Base-by-base conservation (phyloP, 1,140 invertebrate genomes). In the Bicyclus anynana region DNA sequence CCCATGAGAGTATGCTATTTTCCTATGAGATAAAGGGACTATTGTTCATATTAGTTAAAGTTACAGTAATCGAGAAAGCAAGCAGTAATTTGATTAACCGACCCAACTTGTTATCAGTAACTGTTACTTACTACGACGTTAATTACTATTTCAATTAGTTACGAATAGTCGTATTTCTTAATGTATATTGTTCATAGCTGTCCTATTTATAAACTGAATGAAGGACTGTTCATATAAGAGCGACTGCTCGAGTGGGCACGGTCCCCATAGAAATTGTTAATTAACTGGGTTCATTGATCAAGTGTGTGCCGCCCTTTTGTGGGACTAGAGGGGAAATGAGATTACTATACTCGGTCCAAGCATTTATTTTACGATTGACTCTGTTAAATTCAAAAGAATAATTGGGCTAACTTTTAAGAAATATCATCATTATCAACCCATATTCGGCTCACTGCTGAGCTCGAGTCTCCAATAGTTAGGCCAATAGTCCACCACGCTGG, bases 81-180 rank as follows among this genome's bases (percentile, higher is more conserved):
- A 35, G n/a, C 10, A 5, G 4, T 35, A 35, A 37, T n/a, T 37
- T n/a, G 13, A 37, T 37, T 37, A 37, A 14, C 33, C 13, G 13
- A 37, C 33, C 13, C 10, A 27, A 33, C 7, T 12, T 33, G 13
- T n/a, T n/a, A 37, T 37, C 3, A 40, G 17, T 17, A 40, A 33
- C 29, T 16, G 14, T 40, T 16, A 40, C 14, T n/a, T n/a, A n/a
- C n/a, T 40, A 16, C 16, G 2, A 40, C 6, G 13, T 14, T 40
- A 40, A 40, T 40, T 17, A 40, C 13, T 17, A 40, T 40, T 40
- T 40, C 37, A 40, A 40, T 17, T n/a, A n/a, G n/a, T n/a, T 40
- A 40, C 37, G 13, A n/a, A 16, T 40, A 40, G 13, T 40, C 17
- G 37, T 5, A 35, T 5, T 12, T 7, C 23, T 23, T 23, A 23